Percentiles rank a stretch among this genome's conserved stretches.
These are phyloP conservation scores for Ditylenchus weischeri DNA, from an alignment of 2,888 invertebrate species.

Conservation along the genomic window DNA sequence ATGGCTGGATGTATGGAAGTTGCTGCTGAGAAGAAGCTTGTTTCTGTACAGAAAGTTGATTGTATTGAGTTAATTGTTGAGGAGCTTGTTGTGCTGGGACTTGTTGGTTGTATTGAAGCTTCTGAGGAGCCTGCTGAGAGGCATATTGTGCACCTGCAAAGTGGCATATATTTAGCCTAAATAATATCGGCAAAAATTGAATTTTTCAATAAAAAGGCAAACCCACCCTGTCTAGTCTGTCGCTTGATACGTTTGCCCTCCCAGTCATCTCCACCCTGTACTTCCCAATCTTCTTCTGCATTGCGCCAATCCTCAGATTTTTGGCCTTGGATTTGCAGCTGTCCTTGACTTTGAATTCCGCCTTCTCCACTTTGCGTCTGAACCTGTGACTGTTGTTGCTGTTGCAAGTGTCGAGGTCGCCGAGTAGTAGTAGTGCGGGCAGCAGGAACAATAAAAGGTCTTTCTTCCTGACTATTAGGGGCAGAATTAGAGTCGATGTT, in stretches of 20 bases:
- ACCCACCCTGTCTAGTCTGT: not conserved
- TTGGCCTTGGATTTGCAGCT: constrained; percentile 1
- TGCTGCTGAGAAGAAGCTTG: too few species aligned
- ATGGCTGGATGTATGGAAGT: too few species aligned
- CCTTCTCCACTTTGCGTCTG: not conserved
- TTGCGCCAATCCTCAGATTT: not conserved
- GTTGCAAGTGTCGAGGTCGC: not conserved
- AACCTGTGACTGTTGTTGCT: not conserved
- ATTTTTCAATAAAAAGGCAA: too few species aligned
- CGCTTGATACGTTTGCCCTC: not conserved
- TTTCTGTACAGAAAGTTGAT: too few species aligned
- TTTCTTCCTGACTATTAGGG: not conserved
- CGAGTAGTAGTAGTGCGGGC: not conserved
- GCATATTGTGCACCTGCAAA: too few species aligned
- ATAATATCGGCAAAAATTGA: too few species aligned
- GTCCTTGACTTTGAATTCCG: not conserved
- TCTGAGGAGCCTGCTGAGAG: too few species aligned
- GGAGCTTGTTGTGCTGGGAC: too few species aligned
- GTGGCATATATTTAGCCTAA: too few species aligned
- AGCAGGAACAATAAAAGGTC: not conserved
- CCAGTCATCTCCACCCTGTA: not conserved
- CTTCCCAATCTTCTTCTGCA: too few species aligned
- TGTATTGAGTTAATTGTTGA: too few species aligned
- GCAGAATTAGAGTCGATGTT: not conserved
- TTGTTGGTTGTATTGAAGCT: too few species aligned